Percentiles rank a stretch among this genome's conserved stretches.
Conservation (phyloP, 2,888 invertebrate genomes). For the Trichacis sp. region DNA sequence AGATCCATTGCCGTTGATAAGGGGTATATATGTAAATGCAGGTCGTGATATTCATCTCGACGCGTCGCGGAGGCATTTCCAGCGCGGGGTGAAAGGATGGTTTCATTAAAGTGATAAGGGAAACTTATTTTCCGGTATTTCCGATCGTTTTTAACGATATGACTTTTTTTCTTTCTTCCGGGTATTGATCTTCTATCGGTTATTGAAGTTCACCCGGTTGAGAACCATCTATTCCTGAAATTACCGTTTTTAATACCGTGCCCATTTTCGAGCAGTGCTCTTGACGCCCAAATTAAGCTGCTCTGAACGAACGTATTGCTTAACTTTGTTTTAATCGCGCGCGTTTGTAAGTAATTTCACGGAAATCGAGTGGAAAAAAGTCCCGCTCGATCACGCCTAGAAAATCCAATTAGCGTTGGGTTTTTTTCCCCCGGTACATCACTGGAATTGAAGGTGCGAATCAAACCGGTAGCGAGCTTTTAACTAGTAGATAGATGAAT, state of each 20-base stretch:
- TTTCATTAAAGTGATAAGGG: conserved; percentile 31
- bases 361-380: conserved; percentile 1
- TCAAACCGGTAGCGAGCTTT: conserved; percentile 21
- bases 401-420: conserved; percentile 26
- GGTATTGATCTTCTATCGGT: background rate
- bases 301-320: no score
- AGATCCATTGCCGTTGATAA: conserved; percentile 33
- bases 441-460: conserved; percentile 19
- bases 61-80: conserved; percentile 19
- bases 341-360: background rate
- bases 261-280: no score
- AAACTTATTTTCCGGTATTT: conserved; percentile 13
- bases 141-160: background rate
- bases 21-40: conserved; percentile 35
- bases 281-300: no score
- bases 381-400: conserved; percentile 29
- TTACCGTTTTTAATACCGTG: background rate
- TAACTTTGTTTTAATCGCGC: background rate
- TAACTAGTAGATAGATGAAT: conserved; percentile 18
- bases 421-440: conserved; percentile 16
- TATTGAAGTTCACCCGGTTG: background rate
- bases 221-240: background rate
- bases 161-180: background rate
- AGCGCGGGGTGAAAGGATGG: conserved; percentile 20
- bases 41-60: conserved; percentile 27